Conservation (phyloP, 2,888 invertebrate species). For the Eubasilissa splendida region DNA sequence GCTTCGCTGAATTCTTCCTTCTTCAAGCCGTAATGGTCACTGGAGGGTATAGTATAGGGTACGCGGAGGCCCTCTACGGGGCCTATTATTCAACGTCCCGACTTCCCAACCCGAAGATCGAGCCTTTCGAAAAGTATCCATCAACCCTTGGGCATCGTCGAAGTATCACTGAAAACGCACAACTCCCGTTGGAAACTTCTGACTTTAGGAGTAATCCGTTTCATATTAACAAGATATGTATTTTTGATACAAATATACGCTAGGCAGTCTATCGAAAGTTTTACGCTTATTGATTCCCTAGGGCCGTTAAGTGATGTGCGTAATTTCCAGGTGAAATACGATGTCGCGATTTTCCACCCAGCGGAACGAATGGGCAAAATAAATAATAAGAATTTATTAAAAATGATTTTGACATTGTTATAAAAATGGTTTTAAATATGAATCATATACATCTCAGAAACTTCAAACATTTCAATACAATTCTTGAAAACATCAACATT, state of each 20-base stretch:
- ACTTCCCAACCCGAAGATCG: neutral
- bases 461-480: no score
- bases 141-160: neutral
- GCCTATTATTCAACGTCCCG: neutral
- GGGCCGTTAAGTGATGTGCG: neutral
- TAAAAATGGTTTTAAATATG: no score
- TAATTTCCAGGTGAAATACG: neutral
- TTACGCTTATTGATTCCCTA: slow-evolving; percentile 6
- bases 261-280: neutral
- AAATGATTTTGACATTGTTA: no score
- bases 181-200: neutral
- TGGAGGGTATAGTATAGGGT: slow-evolving; percentile 12
- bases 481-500: no score
- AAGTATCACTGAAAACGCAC: neutral
- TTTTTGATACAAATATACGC: neutral
- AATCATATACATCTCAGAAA: no score
- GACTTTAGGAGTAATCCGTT: neutral
- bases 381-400: neutral
- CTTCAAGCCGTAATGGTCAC: slow-evolving; percentile 26
- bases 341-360: slow-evolving; percentile 3
- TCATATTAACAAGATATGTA: neutral
- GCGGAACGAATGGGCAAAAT: neutral
- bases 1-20: slow-evolving; percentile 33
- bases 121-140: neutral
- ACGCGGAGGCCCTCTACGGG: neutral